phyloP scores from a whole-genome alignment of 2,888 invertebrate genomes.

The Coelopa pilipes region DNA sequence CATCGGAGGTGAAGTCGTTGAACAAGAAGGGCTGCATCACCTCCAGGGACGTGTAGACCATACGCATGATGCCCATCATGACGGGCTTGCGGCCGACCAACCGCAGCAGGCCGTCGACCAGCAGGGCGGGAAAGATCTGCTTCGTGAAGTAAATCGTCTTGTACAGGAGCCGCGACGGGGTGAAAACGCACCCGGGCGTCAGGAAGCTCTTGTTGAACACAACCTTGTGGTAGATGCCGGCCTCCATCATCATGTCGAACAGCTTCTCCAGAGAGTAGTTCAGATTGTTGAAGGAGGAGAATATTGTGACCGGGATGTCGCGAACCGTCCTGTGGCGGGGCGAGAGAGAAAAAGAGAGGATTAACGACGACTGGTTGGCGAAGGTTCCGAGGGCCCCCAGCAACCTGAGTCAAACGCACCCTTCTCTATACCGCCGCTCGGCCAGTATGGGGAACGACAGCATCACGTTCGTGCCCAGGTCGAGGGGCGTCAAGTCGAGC shows the following conservation, averaged over 20 bases:
- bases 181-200: conserved; percentile 18
- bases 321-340: no score
- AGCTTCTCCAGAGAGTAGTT: no score
- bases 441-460: conserved; percentile 34
- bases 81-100: conserved; percentile 49
- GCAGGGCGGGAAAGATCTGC: conserved; percentile 53
- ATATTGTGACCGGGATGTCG: no score
- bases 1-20: conserved; percentile 52
- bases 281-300: no score
- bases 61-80: conserved; percentile 52
- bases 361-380: no score
- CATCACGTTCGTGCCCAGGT: conserved; percentile 51
- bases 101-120: conserved; percentile 48
- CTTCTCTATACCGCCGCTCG: no score
- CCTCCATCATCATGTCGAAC: background rate
- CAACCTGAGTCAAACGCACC: no score
- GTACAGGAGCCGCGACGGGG: background rate
- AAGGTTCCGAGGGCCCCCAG: no score
- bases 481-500: conserved; percentile 56
- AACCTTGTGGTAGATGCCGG: background rate
- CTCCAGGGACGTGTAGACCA: conserved; percentile 46
- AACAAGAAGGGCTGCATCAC: conserved; percentile 56
- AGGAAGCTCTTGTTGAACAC: conserved; percentile 34
- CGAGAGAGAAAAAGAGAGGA: no score
- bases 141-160: conserved; percentile 44